Evolutionary conservation across 2,797 vertebrate genomes (phyloP).

Genomic region (Macropodus opercularis): DNA sequence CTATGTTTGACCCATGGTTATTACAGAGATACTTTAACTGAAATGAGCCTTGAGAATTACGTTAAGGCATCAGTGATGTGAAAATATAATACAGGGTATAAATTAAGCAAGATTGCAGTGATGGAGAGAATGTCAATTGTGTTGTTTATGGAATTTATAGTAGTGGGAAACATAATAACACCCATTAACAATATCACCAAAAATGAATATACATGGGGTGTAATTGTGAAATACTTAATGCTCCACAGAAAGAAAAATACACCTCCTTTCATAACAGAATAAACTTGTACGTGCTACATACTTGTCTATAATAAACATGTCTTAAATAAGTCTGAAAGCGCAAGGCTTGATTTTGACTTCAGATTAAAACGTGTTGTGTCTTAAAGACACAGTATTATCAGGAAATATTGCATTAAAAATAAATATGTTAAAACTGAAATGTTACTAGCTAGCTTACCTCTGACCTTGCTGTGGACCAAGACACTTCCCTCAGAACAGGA

Average conservation of each 20-base stretch:
- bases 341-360: too few relatives aligned
- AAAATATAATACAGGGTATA: conserved; percentile 25
- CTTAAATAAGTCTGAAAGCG: background rate
- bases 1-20: conserved; percentile 57
- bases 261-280: background rate
- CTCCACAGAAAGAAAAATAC: background rate
- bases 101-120: conserved; percentile 21
- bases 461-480: background rate
- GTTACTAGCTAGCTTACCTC: conserved; percentile 2
- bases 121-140: conserved; percentile 26
- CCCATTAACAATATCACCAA: conserved; percentile 8
- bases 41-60: conserved; percentile 42
- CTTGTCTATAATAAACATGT: too few relatives aligned
- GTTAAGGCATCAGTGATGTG: conserved; percentile 16
- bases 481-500: background rate
- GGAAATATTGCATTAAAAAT: too few relatives aligned
- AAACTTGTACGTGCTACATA: too few relatives aligned
- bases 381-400: too few relatives aligned
- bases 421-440: too few relatives aligned
- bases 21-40: conserved; percentile 40
- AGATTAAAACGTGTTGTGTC: too few relatives aligned
- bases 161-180: conserved; percentile 25
- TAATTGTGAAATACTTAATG: conserved; percentile 11
- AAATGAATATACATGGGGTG: conserved; percentile 2
- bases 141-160: conserved; percentile 39